Evolutionary conservation across 2,113 vertebrate genomes (phyloP), one percentile per base, ranked within the genome.

Genomic region (Cyphomyrus discorhynchus): DNA sequence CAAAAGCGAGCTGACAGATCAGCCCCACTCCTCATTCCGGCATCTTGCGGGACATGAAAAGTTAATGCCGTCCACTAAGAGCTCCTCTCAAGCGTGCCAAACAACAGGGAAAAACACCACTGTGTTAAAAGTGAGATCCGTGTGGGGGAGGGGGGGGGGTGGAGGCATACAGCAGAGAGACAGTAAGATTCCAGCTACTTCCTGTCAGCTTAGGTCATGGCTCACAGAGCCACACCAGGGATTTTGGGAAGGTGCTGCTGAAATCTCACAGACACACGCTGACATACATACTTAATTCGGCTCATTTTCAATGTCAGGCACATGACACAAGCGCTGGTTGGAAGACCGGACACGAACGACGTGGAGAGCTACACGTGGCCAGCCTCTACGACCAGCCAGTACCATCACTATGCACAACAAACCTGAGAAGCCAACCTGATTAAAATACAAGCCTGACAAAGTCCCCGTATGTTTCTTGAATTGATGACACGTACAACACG

Each of bases 21-120:
- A 49, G 77, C 27, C 9, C 31, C 46, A 21, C 87, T 93, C 93
- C 19, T 95, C 94, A 88, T 94, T 93, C 77, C 82, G 24, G 19
- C 93, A 92, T 94, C 92, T 92, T 0, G 89, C 3, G 17, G 93
- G 88, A 93, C 93, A 91, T 58, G 45, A 70, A 89, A 47, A 94
- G 94, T 92, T 93, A 91, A 91, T 86, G 91, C 93, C 94, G 93
- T 94, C 94, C 93, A 91, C 90, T 87, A 89, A 70, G 35, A 53
- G 46, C 35, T 24, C 39, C 88, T 88, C 80, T 84, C 80, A 85
- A 84, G 19, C 21, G 8, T 62, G 47, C 62, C 56, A 85, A 89
- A 88, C n/a, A 50, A 89, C 31, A 58, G 35, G 52, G 50, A 52
- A 49, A 56, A 90, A 39, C 45, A 10, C 39, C 13, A 39, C n/a